phyloP scores from a whole-genome alignment of 2,113 vertebrate species.

The Columba livia region DNA sequence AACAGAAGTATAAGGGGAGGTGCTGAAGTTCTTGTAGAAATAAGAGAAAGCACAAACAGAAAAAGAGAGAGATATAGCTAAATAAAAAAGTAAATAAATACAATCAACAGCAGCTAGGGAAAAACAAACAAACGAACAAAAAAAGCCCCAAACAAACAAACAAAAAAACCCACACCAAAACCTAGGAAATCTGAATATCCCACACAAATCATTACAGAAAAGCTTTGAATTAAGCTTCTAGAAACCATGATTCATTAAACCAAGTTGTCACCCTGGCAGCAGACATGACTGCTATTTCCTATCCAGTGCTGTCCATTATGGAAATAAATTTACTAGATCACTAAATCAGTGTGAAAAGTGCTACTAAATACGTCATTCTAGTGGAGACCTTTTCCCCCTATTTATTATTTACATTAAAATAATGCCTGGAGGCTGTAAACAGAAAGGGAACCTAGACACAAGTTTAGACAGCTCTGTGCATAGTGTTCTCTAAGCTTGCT shows the following conservation, averaged over 20 bases:
- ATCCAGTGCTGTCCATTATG: background rate
- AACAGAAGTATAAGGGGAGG: background rate
- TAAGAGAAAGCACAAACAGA: background rate
- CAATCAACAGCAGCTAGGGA: background rate
- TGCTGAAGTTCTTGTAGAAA: background rate
- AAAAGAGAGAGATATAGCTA: background rate
- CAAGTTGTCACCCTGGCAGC: background rate
- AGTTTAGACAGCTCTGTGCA: background rate
- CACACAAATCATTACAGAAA: background rate
- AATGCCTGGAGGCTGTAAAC: background rate
- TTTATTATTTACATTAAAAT: constrained; percentile 29
- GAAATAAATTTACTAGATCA: background rate
- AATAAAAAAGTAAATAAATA: background rate
- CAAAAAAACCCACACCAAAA: too few relatives aligned
- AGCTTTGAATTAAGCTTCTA: background rate
- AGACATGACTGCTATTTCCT: background rate
- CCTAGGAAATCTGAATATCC: background rate
- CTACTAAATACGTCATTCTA: background rate
- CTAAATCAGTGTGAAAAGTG: background rate
- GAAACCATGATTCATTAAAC: background rate
- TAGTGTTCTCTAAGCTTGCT: background rate
- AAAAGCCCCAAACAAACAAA: too few relatives aligned
- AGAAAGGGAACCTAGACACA: background rate
- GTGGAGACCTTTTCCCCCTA: background rate
- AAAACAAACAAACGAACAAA: background rate